Base-by-base conservation (phyloP, 2,113 vertebrate genomes). In the Neogobius melanostomus region DNA sequence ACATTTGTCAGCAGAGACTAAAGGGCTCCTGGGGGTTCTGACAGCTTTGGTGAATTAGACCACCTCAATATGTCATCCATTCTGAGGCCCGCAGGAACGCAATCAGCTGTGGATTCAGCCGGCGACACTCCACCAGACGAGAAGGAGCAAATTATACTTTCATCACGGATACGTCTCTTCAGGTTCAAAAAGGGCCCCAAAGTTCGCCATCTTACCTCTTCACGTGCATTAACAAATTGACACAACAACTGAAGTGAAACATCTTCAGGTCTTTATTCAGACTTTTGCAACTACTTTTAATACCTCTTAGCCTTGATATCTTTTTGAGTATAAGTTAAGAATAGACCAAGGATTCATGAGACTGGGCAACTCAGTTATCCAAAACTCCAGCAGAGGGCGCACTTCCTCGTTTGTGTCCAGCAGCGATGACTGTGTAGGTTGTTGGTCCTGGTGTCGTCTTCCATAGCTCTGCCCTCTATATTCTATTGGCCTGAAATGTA, bases 41-140 rank as follows among this genome's bases (percentile, higher is more conserved):
- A 59, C 28, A 8, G 56, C 11, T 43, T 21, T 14, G 11, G 11
- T 42, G 56, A 59, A 59, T 57, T 57, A 42, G 21, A 57, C 11
- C 17, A 28, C 42, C 56, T 42, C 56, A 42, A 59, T 56, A 28
- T 42, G 56, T 59, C 56, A 21, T 6, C 28, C 21, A 59, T 59
- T 11, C 11, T 42, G 56, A 56, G 9, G 53, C 36, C 36, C 12
- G 56, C 28, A 56, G 9, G 53, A 59, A 59, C 12, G 56, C 28
- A 59, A 59, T 59, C 56, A 59, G 56, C 28, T 14, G 56, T 14
- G 28, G 56, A 59, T 59, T 59, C 56, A 59, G 56, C 2, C 12
- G 7, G 8, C 28, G 5, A 21, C 28, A 42, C 56, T 42, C 28
- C 53, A 28, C 53, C 2, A 15, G 28, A 59, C 11, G 17, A 59